Base-by-base conservation (phyloP, 2,888 invertebrate genomes). In the Zaprionus bogoriensis region DNA sequence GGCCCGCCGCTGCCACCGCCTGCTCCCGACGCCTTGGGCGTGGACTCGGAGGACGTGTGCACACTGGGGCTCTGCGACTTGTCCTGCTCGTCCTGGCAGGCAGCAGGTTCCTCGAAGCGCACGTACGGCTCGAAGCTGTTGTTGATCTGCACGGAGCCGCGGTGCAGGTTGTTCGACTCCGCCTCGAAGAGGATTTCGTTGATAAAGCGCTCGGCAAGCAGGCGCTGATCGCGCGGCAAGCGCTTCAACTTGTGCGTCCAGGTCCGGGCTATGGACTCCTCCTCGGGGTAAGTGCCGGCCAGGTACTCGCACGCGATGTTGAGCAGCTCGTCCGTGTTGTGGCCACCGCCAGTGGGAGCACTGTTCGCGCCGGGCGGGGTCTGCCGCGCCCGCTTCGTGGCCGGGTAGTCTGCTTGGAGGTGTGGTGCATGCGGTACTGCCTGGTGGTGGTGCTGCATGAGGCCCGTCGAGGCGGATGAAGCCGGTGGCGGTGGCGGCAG, bases 141-240 rank as follows among this genome's bases (percentile, higher is more conserved):
- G 66, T 90, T 90, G 14, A 90, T 80, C 67, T 89, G 89, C 19
- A 90, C 87, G 1, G 90, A 90, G 4, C 89, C 89, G 2, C 89
- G 89, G 61, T 90, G 90, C 55, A 90, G 65, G 27, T 89, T 90
- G 9, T 87, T 87, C 2, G 89, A 79, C 58, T 90, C 90, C 1
- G 89, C 90, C 59, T 90, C 90, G 27, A 90, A 90, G 0, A 90
- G 83, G 6, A 90, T 88, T 51, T 90, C 90, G 25, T 90, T 90
- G 42, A 90, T 89, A 45, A 90, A 90, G 4, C 90, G 89, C 59
- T 90, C 90, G 1, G 90, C 90, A n/a, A 89, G 78, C 2, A 90
- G 67, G 0, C 90, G 81, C 39, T 90, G 90, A 10, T 89, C 89
- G 5, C 86, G 80, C 0, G 86, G 85, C 51, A 90, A 64, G 14